Base-by-base conservation (phyloP, 2,888 invertebrate genomes). In the Tachina fera region DNA sequence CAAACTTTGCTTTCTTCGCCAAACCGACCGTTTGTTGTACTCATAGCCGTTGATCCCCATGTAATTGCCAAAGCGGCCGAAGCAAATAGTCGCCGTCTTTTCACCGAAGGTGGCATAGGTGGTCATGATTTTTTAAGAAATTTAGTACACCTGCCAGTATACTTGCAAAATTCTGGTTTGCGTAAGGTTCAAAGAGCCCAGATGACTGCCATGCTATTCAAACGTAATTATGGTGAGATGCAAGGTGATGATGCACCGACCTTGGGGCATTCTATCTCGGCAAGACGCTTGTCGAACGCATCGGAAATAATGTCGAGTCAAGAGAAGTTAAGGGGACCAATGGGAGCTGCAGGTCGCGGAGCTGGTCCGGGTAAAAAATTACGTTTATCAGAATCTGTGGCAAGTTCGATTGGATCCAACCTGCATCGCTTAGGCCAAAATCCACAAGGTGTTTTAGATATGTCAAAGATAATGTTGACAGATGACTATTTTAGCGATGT, bases 401-500 rank as follows among this genome's bases (percentile, higher is more conserved):
- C 97, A 0, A 97, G 97, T 90, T 97, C 97, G 3, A 96, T 98
- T 82, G 97, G 97, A 39, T 97, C 97, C 45, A 97, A 97, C 91
- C 93, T 97, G 84, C 96, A 97, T 92, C 94, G 96, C 77, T 93
- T 95, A 68, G 95, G 96, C 1, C 96, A 96, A 60, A 96, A 96
- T 71, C 96, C 96, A 79, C 92, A 92, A 71, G 92, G 92, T 9
- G 91, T 91, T 41, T 89, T 92, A 89, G 95, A 92, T 82, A 87
- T 95, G 41, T 94, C 97, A 58, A 96, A 97, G 89, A 97, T 98
- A 93, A 94, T 99, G 88, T 94, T 98, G 22, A 98, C 98, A 1
- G 99, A 99, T 91, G 99, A 99, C 93, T 99, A 99, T 94, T 99
- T 99, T 93, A 98, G 98, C 90, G 99, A 99, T 92, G 98, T 99